Base-by-base conservation (phyloP, 2,113 vertebrate genomes). In the Entelurus aequoreus region DNA sequence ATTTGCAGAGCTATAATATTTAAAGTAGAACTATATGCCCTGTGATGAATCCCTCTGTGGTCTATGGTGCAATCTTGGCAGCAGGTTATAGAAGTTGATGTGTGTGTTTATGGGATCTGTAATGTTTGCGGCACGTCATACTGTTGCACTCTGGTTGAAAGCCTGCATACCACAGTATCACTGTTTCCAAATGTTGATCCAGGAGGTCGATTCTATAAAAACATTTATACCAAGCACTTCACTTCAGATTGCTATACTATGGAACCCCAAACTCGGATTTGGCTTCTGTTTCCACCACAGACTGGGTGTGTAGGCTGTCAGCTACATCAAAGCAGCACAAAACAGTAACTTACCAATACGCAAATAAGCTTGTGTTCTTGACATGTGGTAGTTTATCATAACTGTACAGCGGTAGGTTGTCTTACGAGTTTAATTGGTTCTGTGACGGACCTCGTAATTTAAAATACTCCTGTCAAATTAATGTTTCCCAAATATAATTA, bases 151-250 rank as follows among this genome's bases (percentile, higher is more conserved):
- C 53, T 38, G 53, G 40, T 48, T 65, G 10, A 38, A 35, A 14
- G 28, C 35, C 52, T 42, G 42, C 55, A 54, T 65, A 56, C 37
- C 42, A 49, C 44, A 16, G 52, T 14, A 42, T 65, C 51, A 51
- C 38, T 38, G 36, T 63, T 42, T 13, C 60, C 60, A 64, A 52
- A 69, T 42, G 60, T 58, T 54, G 38, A 54, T 56, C 21, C 38
- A 40, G 52, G 55, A 40, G 12, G 11, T 7, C 7, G 58, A 15
- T 13, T 60, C 58, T 15, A 36, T n/a, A 35, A 56, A 56, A 56
- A 40, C 54, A 55, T 38, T 55, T 55, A 13, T 8, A 37, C 36
- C 54, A 35, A 54, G 52, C 1, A 14, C 52, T 7, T 35, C 52
- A 8, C 13, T 37, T 55, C 36, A 38, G 36, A 12, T 55, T 38